phyloP scores from a whole-genome alignment of 2,113 vertebrate species.

The Microtus pennsylvanicus region DNA sequence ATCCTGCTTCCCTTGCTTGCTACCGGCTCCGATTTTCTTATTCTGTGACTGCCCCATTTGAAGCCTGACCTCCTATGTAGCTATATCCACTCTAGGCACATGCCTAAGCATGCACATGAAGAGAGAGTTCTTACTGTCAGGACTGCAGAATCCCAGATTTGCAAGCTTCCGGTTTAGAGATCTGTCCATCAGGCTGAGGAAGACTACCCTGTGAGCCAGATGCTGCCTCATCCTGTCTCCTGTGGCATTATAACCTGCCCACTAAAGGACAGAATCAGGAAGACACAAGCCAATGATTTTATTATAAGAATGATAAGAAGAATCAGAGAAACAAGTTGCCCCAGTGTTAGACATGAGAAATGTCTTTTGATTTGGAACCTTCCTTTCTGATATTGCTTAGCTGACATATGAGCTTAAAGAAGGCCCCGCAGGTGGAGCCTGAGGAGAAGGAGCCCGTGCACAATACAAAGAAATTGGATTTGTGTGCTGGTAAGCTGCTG shows the following conservation, averaged over 20 bases:
- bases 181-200: not conserved
- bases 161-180: not conserved
- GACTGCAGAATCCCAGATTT: not conserved
- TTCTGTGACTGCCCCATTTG: not conserved
- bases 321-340: not conserved
- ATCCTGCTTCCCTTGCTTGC: not conserved
- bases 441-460: not conserved
- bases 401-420: not conserved
- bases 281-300: not conserved
- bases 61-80: not conserved
- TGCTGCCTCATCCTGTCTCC: no score
- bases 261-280: not conserved
- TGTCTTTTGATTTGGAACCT: not conserved
- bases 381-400: conserved; percentile 8
- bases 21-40: not conserved
- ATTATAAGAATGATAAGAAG: not conserved
- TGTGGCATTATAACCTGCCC: not conserved
- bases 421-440: not conserved
- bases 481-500: not conserved
- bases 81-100: not conserved
- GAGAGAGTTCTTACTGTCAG: not conserved
- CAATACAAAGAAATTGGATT: not conserved
- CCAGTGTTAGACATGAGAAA: not conserved
- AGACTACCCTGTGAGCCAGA: not conserved
- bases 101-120: not conserved